These are phyloP conservation scores for Neodiprion fabricii DNA, from an alignment of 1,140 invertebrate species.

Conservation along the genomic window DNA sequence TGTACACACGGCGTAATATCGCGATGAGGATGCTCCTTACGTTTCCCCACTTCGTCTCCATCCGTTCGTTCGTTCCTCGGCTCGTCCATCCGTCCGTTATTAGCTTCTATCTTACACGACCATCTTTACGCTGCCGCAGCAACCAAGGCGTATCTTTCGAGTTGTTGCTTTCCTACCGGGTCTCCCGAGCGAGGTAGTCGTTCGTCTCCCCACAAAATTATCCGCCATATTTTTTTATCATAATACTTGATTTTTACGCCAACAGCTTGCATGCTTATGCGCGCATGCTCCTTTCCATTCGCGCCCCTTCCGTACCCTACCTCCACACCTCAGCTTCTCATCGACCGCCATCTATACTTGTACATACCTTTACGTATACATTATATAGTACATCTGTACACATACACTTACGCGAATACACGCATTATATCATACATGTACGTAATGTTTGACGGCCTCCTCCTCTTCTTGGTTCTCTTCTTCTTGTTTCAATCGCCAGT, in stretches of 20 bases:
- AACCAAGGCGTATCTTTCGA: constrained; percentile 34
- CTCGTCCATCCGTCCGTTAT: constrained; percentile 40
- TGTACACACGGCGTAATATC: not conserved
- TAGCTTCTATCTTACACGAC: constrained; percentile 50
- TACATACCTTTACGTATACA: not conserved
- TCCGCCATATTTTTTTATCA: constrained; percentile 43
- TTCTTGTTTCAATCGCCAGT: not conserved
- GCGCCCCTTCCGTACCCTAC: constrained; percentile 1
- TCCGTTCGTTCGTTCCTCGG: constrained; percentile 36
- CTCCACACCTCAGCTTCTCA: no score
- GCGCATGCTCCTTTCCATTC: not conserved
- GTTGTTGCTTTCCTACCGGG: constrained; percentile 27
- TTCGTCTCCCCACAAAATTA: constrained; percentile 40
- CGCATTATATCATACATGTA: no score
- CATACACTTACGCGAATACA: no score
- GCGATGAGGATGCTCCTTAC: not conserved
- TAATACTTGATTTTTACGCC: constrained; percentile 47
- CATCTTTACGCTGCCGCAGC: constrained; percentile 48
- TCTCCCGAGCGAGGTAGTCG: constrained; percentile 15
- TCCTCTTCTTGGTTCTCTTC: not conserved
- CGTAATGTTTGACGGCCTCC: no score
- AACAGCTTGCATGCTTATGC: constrained; percentile 27
- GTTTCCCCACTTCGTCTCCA: constrained; percentile 23
- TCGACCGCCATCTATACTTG: constrained; percentile 12
- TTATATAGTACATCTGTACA: no score